phyloP scores from a whole-genome alignment of 2,797 vertebrate genomes.

The Gila robusta region DNA sequence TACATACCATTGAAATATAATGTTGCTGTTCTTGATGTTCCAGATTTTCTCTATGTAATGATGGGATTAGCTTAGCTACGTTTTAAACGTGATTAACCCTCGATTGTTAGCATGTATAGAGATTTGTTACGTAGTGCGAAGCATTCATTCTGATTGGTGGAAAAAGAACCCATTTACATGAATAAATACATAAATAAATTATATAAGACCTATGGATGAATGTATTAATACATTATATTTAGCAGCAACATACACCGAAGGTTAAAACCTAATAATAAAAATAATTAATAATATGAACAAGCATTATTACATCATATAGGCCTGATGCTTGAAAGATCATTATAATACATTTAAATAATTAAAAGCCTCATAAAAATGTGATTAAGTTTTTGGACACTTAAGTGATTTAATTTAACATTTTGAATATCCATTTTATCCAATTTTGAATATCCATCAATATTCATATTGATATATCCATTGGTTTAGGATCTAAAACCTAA shows the following conservation, averaged over 20 bases:
- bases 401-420: background rate
- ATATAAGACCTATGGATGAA: background rate
- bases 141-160: conserved; percentile 1
- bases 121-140: background rate
- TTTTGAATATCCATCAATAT: no score
- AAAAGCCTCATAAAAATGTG: background rate
- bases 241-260: background rate
- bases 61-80: background rate
- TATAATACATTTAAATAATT: background rate
- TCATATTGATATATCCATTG: background rate
- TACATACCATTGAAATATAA: conserved; percentile 14
- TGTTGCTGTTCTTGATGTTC: no score
- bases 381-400: no score
- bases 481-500: background rate
- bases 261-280: background rate
- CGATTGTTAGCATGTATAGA: background rate
- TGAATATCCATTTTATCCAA: no score
- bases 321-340: background rate
- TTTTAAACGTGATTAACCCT: background rate
- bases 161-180: no score
- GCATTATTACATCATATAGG: background rate
- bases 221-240: background rate
- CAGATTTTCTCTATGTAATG: background rate
- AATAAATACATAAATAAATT: background rate
- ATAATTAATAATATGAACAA: background rate